A percentile compares a stretch with the other conserved stretches of the same genome.
Evolutionary conservation across 2,888 invertebrate genomes (phyloP).

Genomic region (Zygogramma bicolorata): DNA sequence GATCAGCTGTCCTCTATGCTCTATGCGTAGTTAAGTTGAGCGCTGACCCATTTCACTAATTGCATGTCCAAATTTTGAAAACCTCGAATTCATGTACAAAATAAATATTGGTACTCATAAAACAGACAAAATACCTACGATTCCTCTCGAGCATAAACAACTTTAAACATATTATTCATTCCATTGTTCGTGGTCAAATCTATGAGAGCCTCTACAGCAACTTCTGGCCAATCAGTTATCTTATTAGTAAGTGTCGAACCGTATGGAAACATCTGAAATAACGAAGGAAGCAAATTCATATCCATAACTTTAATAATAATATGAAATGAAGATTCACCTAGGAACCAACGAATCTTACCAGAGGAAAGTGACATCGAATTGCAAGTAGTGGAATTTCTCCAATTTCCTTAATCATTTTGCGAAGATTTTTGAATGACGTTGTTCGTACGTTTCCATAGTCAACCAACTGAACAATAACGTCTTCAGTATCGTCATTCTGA

Average conservation of each 20-base stretch:
- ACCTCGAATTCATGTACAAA: neutral
- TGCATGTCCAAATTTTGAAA: no score
- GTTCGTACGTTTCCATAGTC: slow-evolving; percentile 52
- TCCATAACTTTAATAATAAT: no score
- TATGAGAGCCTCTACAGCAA: slow-evolving; percentile 43
- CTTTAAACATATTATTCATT: slow-evolving; percentile 28
- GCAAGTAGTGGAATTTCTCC: slow-evolving; percentile 50
- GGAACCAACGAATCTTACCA: slow-evolving; percentile 34
- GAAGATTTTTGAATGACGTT: slow-evolving; percentile 45
- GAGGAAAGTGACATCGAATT: slow-evolving; percentile 51
- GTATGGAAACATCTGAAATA: slow-evolving; percentile 48
- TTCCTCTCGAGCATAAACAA: slow-evolving; percentile 40
- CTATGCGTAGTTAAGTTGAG: no score
- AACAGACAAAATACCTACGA: neutral
- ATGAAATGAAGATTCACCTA: no score
- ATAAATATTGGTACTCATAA: neutral
- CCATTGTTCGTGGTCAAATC: slow-evolving; percentile 35
- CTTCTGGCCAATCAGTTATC: slow-evolving; percentile 48
- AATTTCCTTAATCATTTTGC: slow-evolving; percentile 44
- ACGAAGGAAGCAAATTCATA: neutral
- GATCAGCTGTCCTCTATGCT: no score
- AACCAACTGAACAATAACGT: slow-evolving; percentile 49
- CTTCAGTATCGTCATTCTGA: slow-evolving; percentile 43
- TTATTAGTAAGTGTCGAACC: slow-evolving; percentile 42
- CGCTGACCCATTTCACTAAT: no score